Conservation (phyloP, 2,797 vertebrate genomes). For the Bradypodion ventrale region DNA sequence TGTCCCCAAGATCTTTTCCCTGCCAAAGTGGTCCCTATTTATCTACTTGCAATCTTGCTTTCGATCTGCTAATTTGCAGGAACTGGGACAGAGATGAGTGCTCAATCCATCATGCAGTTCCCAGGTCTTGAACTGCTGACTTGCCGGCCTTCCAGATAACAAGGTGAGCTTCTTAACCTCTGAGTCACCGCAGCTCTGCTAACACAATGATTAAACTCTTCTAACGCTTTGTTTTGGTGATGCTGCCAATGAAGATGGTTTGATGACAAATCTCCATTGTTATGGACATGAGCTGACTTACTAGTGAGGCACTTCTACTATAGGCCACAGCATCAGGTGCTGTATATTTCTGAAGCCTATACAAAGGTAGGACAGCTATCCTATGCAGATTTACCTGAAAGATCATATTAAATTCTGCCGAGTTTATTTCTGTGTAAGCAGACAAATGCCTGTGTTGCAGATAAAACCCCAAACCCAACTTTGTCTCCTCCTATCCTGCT, state of each 20-base stretch:
- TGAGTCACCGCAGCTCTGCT: too few species aligned
- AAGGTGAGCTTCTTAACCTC: too few species aligned
- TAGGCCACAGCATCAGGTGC: not conserved
- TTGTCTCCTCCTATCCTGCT: not conserved
- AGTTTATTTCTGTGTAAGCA: not conserved
- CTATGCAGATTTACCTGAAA: too few species aligned
- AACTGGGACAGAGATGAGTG: too few species aligned
- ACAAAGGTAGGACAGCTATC: not conserved
- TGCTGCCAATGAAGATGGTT: not conserved
- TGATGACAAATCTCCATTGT: not conserved
- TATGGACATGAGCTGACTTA: not conserved
- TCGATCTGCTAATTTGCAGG: too few species aligned
- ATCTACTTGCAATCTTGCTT: too few species aligned
- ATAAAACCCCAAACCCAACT: not conserved
- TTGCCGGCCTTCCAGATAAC: too few species aligned
- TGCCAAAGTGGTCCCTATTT: too few species aligned
- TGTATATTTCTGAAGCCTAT: not conserved
- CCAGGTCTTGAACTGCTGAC: too few species aligned
- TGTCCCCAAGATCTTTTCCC: too few species aligned
- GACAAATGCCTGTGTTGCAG: not conserved
- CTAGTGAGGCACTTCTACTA: not conserved
- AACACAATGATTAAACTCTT: conserved; percentile 57
- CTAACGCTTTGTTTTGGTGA: not conserved
- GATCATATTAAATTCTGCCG: too few species aligned
- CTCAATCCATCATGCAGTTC: too few species aligned